Percentiles rank a stretch among this genome's conserved stretches.
phyloP scores from a whole-genome alignment of 2,113 vertebrate genomes.

The Alosa alosa region DNA sequence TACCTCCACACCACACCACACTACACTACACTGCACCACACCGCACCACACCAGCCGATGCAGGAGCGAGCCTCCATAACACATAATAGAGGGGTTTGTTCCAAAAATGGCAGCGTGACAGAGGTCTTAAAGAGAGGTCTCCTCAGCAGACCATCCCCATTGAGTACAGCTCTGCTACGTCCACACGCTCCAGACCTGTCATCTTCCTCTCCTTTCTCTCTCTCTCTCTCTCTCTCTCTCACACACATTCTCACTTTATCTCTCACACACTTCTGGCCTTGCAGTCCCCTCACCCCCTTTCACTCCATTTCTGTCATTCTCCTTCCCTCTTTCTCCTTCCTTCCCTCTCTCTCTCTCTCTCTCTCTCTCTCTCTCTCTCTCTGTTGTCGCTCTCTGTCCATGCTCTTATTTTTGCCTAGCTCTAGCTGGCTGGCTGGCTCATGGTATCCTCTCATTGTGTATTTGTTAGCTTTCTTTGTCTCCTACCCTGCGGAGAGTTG shows the following conservation, averaged over 20 bases:
- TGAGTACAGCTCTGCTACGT: neutral
- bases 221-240: neutral
- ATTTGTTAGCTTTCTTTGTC: neutral
- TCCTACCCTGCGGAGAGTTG: neutral
- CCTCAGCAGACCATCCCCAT: conserved; percentile 14
- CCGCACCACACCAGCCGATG: neutral
- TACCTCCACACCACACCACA: neutral
- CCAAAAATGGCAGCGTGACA: conserved; percentile 35
- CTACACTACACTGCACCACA: no score
- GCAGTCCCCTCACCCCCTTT: conserved; percentile 7
- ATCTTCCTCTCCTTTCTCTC: neutral
- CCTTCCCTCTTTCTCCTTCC: conserved; percentile 38
- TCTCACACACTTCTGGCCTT: neutral
- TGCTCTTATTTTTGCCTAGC: neutral
- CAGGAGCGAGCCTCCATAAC: conserved; percentile 2
- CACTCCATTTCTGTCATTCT: conserved; percentile 33
- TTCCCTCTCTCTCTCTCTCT: neutral
- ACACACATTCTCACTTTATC: conserved; percentile 53
- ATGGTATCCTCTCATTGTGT: neutral
- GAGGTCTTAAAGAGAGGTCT: conserved; percentile 16
- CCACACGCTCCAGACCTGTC: neutral
- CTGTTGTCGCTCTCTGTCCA: neutral
- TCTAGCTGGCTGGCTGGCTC: neutral
- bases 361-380: neutral
- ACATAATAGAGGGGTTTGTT: conserved; percentile 42